phyloP scores from a whole-genome alignment of 2,888 invertebrate species.

The Meiosimyza platycephala region DNA sequence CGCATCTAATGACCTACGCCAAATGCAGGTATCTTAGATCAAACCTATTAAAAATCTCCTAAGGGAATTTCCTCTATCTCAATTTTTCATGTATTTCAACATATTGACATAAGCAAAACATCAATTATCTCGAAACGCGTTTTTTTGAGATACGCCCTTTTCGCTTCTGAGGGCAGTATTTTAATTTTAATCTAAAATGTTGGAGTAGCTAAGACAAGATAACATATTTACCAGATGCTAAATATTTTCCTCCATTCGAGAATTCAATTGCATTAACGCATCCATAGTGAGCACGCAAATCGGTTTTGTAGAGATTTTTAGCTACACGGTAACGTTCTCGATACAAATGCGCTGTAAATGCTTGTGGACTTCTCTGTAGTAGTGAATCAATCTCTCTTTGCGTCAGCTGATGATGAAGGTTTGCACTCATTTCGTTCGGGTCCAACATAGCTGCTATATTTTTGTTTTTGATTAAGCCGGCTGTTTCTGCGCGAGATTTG shows the following conservation, averaged over 20 bases:
- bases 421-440: slow-evolving; percentile 41
- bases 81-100: too few species aligned
- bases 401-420: slow-evolving; percentile 47
- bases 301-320: slow-evolving; percentile 83
- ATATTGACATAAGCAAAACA: too few species aligned
- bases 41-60: too few species aligned
- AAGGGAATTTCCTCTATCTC: too few species aligned
- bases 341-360: slow-evolving; percentile 57
- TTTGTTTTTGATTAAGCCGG: slow-evolving; percentile 20
- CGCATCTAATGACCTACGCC: too few species aligned
- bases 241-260: slow-evolving; percentile 85
- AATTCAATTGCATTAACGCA: slow-evolving; percentile 98
- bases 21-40: too few species aligned
- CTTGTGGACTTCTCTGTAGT: slow-evolving; percentile 44
- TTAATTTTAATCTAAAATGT: too few species aligned
- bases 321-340: slow-evolving; percentile 75
- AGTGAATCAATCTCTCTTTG: slow-evolving; percentile 46
- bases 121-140: too few species aligned
- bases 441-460: slow-evolving; percentile 40
- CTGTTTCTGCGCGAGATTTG: background rate
- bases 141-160: too few species aligned
- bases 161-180: too few species aligned
- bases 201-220: background rate
- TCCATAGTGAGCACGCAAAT: slow-evolving; percentile 90
- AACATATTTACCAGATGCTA: slow-evolving; percentile 82